phyloP scores from a whole-genome alignment of 2,113 vertebrate genomes.

The Fregetta grallaria region DNA sequence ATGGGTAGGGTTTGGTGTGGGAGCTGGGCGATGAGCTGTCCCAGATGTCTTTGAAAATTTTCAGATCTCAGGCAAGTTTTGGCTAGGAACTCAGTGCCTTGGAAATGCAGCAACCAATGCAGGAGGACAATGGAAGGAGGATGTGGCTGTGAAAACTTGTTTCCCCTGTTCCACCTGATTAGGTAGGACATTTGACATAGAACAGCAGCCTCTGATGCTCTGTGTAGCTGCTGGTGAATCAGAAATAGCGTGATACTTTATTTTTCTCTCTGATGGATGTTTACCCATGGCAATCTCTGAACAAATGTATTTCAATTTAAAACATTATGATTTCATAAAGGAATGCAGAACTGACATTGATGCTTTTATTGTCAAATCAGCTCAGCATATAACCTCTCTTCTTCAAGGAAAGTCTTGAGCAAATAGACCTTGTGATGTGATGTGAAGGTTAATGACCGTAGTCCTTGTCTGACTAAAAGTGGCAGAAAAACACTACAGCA shows the following conservation, averaged over 20 bases:
- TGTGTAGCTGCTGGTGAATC: not conserved
- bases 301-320: slow-evolving; percentile 30
- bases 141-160: not conserved
- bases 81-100: not conserved
- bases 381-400: not conserved
- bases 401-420: not conserved
- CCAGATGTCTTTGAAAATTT: not conserved
- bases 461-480: not conserved
- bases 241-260: not conserved
- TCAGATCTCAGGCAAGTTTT: not conserved
- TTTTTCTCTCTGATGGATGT: not conserved
- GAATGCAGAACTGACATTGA: not conserved
- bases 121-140: not conserved
- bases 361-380: not conserved
- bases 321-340: slow-evolving; percentile 11
- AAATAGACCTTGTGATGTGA: not conserved
- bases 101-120: not conserved
- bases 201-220: not conserved
- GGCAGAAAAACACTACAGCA: not conserved
- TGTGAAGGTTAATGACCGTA: not conserved
- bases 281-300: not conserved
- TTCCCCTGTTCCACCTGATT: not conserved
- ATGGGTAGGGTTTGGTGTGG: not conserved
- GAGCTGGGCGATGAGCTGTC: not conserved
- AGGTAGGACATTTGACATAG: not conserved